These are phyloP conservation scores for Mixornis gularis DNA, from an alignment of 2,113 vertebrate species.

Conservation along the genomic window DNA sequence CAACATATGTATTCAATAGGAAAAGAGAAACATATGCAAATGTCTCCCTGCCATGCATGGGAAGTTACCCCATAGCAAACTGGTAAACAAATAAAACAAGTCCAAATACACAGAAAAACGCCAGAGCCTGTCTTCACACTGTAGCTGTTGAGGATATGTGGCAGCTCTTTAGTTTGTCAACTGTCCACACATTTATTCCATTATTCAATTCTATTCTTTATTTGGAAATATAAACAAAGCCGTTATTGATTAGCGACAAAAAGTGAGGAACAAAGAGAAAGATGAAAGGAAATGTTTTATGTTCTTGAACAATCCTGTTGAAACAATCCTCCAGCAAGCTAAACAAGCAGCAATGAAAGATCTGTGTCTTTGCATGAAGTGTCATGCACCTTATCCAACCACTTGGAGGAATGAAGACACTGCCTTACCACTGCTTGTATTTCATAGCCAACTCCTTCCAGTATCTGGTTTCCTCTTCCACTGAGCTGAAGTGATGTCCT, in stretches of 20 bases:
- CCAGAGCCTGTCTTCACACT: neutral
- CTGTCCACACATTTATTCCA: neutral
- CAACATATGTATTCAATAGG: neutral
- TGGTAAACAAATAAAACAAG: neutral
- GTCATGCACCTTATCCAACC: neutral
- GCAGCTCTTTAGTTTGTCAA: neutral
- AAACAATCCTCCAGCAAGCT: neutral
- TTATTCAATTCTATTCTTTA: neutral
- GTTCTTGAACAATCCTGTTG: neutral
- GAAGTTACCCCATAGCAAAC: neutral
- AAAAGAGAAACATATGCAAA: neutral
- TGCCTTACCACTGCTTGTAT: conserved; percentile 84
- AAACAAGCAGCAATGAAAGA: neutral
- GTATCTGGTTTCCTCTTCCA: conserved; percentile 84
- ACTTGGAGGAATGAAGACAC: neutral
- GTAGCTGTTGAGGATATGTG: neutral
- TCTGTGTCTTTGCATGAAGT: neutral
- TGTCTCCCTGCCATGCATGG: neutral
- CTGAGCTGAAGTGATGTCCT: conserved; percentile 75
- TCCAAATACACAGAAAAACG: neutral
- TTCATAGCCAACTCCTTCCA: conserved; percentile 87
- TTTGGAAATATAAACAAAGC: neutral
- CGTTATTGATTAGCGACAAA: neutral
- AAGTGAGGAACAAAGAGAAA: neutral
- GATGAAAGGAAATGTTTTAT: neutral